phyloP scores from a whole-genome alignment of 2,888 invertebrate genomes.

The Epicampocera succincta region DNA sequence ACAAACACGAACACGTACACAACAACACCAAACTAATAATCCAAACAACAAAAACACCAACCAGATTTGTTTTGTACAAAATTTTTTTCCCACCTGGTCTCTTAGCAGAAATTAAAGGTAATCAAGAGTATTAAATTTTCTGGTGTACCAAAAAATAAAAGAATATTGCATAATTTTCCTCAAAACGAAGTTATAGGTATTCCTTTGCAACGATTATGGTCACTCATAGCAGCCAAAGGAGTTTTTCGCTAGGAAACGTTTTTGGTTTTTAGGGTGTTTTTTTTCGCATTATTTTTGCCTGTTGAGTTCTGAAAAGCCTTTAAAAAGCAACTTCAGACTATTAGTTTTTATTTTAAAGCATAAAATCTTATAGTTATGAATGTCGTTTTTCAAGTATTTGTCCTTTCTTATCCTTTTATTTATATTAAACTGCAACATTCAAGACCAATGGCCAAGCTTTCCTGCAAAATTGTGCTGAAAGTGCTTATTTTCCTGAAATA shows the following conservation, averaged over 20 bases:
- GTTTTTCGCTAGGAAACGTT: background rate
- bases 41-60: background rate
- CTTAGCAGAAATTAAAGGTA: constrained; percentile 48
- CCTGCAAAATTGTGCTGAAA: constrained; percentile 18
- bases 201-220: constrained; percentile 13
- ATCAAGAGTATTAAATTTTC: constrained; percentile 41
- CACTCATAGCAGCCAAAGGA: constrained; percentile 8
- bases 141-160: background rate
- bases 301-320: constrained; percentile 50
- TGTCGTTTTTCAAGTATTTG: constrained; percentile 53
- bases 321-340: constrained; percentile 10
- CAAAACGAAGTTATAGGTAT: constrained; percentile 23
- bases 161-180: constrained; percentile 29
- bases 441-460: constrained; percentile 63
- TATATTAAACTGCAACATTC: constrained; percentile 48
- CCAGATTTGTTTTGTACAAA: background rate
- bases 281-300: constrained; percentile 35
- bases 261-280: background rate
- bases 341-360: constrained; percentile 30
- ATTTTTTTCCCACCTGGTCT: constrained; percentile 14
- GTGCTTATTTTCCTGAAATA: constrained; percentile 48
- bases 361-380: constrained; percentile 58
- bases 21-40: background rate
- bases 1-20: background rate
- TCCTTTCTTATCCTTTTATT: constrained; percentile 45